These are phyloP conservation scores for Flabesymbios commensalis DNA, from an alignment of 2,888 invertebrate species.

Conservation along the genomic window DNA sequence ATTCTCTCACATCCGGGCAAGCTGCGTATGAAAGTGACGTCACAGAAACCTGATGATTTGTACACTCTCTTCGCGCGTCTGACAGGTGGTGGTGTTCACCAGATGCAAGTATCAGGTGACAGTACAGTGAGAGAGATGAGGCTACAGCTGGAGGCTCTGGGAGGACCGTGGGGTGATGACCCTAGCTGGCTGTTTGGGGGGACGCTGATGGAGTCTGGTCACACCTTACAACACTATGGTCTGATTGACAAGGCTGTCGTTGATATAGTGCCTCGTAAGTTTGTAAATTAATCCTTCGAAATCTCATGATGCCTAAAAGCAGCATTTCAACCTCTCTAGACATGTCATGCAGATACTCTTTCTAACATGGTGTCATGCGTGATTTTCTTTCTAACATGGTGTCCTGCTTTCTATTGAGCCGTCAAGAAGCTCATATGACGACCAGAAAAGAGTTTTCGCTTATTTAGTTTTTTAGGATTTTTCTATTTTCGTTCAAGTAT, in stretches of 20 bases:
- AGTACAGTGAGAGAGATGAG: slow-evolving; percentile 11
- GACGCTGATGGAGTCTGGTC: slow-evolving; percentile 13
- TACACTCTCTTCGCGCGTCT: slow-evolving; percentile 8
- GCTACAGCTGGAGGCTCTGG: slow-evolving; percentile 13
- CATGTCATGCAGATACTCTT: too few species aligned
- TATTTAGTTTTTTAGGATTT: too few species aligned
- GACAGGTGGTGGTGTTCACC: neutral
- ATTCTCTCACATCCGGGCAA: slow-evolving; percentile 1
- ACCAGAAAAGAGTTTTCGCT: too few species aligned
- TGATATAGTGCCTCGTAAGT: slow-evolving; percentile 19
- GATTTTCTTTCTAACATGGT: too few species aligned
- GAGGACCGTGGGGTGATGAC: slow-evolving; percentile 18
- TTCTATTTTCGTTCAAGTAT: too few species aligned
- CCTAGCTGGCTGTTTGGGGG: slow-evolving; percentile 21
- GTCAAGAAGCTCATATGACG: too few species aligned
- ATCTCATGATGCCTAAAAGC: neutral
- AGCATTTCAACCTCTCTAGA: too few species aligned
- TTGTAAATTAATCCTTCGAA: neutral
- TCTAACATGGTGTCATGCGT: too few species aligned
- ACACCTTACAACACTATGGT: slow-evolving; percentile 8
- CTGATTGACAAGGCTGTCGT: slow-evolving; percentile 8
- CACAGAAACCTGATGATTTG: neutral
- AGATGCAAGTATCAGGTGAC: slow-evolving; percentile 11
- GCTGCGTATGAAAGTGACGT: slow-evolving; percentile 2
- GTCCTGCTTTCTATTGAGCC: too few species aligned